Evolutionary conservation across 2,797 vertebrate genomes (phyloP).

Genomic region (Spinus olivaceus): DNA sequence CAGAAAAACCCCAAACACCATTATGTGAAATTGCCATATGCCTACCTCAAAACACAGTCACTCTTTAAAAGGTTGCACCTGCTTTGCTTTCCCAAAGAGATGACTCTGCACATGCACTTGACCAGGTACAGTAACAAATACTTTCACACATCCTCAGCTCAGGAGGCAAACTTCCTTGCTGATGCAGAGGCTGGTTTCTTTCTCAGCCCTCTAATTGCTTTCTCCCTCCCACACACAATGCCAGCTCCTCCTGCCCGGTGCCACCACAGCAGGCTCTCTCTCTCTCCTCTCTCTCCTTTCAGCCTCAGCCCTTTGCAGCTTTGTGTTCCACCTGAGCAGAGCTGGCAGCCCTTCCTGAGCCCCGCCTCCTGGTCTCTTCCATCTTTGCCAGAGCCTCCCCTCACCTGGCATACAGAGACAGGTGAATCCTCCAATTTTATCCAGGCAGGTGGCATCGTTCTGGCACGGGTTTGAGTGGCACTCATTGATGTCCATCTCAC

Average conservation of each 20-base stretch:
- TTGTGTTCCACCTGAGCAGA: background rate
- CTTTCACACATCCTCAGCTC: background rate
- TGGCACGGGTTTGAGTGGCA: slow-evolving; percentile 90
- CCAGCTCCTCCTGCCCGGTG: background rate
- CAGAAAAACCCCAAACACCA: background rate
- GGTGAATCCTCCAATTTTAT: slow-evolving; percentile 91
- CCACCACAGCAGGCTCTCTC: background rate
- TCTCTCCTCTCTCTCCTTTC: background rate
- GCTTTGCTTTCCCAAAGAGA: background rate
- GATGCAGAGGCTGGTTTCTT: background rate
- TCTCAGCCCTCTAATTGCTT: background rate
- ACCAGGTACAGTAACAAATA: background rate
- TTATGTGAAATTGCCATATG: background rate
- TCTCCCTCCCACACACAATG: background rate
- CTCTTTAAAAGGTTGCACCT: background rate
- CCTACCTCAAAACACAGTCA: background rate
- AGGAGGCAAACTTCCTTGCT: background rate
- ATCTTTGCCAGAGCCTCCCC: background rate
- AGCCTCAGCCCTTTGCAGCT: background rate
- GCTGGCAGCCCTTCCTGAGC: background rate
- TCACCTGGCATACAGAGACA: slow-evolving; percentile 93
- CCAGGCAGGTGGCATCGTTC: slow-evolving; percentile 93
- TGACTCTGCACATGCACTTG: background rate
- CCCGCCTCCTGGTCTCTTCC: background rate
- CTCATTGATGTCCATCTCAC: slow-evolving; percentile 92